Base-by-base conservation (phyloP, 2,797 vertebrate species). In the Sardinella longiceps region DNA sequence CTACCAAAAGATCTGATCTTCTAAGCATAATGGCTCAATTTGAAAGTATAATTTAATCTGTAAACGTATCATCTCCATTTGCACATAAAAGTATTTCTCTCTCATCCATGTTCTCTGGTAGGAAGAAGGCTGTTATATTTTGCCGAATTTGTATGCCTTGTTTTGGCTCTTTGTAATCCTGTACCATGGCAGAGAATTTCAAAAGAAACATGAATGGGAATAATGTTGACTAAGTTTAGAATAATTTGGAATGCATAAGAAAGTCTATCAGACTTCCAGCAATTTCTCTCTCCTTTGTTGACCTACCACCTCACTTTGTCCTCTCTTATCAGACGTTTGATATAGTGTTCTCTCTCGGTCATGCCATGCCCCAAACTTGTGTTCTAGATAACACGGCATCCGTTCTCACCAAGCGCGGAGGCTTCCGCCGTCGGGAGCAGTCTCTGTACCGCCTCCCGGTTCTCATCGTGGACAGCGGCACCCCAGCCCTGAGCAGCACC, bases 351-450 rank as follows among this genome's bases (percentile, higher is more conserved):
- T 18, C 5, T 39, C 6, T 77, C 18, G 37, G 39, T 77, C 11
- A 33, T 20, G 37, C 6, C 37, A 77, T 43, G 37, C 70, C 70
- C 33, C 20, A 77, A 77, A 10, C 18, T 23, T 77, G 30, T 77
- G 74, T 80, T 84, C 15, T 94, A 99, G 98, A 99, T 94, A 99
- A 99, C 92, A 99, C 98, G 0, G 98, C 98, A 0, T 97, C 97
- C 45, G 81, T 99, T 20, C 70, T 98, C 90, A 98, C 97, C 0
- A 96, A 96, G 86, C 95, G 97, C 33, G 95, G 94, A 0, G 97
- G 97, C 0, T 99, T 98, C 92, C 94, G 94, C 85, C 95, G 98
- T 81, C 96, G 96, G 66, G 97, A 98, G n/a, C 98, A 98, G 30
- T 93, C 97, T 0, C 91, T 96, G 46, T 99, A 97, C 88, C 96